These are phyloP conservation scores for Colletes collaris DNA, from an alignment of 2,888 invertebrate species.

Conservation along the genomic window DNA sequence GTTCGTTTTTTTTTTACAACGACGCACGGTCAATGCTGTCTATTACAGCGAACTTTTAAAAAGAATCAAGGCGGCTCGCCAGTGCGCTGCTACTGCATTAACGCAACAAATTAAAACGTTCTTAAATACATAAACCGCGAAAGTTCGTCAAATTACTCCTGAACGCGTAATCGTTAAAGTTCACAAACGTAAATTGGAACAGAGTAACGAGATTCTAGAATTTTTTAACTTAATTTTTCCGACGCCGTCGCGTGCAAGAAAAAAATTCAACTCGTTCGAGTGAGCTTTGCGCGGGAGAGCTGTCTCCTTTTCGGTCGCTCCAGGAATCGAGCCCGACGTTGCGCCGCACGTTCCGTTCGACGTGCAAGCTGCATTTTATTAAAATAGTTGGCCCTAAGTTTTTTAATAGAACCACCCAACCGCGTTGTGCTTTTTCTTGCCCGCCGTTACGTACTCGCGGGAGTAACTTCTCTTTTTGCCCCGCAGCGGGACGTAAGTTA, in stretches of 20 bases:
- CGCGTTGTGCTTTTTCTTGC: slow-evolving; percentile 32
- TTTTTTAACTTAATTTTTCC: slow-evolving; percentile 3
- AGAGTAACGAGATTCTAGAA: slow-evolving; percentile 4
- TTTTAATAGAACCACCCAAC: slow-evolving; percentile 63
- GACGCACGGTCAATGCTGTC: too few relatives aligned
- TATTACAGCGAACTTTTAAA: too few relatives aligned
- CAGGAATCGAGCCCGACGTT: background rate
- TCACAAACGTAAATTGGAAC: background rate
- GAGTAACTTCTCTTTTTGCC: slow-evolving; percentile 28
- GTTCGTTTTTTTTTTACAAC: too few relatives aligned
- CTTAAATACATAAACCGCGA: background rate
- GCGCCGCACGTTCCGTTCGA: slow-evolving; percentile 37
- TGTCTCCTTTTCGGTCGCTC: background rate
- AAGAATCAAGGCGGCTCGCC: too few relatives aligned
- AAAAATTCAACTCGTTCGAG: background rate
- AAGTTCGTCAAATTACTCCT: too few relatives aligned
- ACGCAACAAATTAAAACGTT: background rate
- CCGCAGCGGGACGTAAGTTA: slow-evolving; percentile 34
- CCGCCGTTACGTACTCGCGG: slow-evolving; percentile 35
- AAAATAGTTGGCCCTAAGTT: slow-evolving; percentile 67
- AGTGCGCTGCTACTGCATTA: too few relatives aligned
- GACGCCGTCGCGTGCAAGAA: background rate
- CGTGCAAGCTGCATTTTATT: slow-evolving; percentile 65
- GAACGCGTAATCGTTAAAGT: background rate
- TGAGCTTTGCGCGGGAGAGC: background rate